phyloP scores from a whole-genome alignment of 1,140 invertebrate genomes.

The Magallana angulata region DNA sequence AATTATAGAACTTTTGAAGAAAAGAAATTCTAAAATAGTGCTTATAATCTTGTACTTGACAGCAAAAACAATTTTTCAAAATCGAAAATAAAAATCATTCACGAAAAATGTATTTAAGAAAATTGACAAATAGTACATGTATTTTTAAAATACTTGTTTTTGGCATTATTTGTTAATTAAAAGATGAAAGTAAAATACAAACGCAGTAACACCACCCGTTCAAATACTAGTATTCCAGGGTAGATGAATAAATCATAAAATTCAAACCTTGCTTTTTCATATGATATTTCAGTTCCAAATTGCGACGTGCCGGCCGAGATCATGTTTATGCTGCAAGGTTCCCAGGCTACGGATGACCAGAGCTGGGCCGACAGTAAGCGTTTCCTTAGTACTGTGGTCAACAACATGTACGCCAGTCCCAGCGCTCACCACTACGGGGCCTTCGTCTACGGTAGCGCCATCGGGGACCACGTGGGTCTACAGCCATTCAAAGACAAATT shows the following conservation, averaged over 20 bases:
- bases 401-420: constrained; percentile 61
- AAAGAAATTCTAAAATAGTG: no score
- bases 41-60: no score
- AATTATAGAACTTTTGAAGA: constrained; percentile 19
- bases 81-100: background rate
- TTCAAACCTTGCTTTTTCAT: no score
- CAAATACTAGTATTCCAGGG: no score
- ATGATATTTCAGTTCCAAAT: constrained; percentile 42
- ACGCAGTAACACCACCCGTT: no score
- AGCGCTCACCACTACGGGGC: constrained; percentile 63
- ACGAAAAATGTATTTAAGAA: no score
- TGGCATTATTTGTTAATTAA: no score
- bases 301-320: constrained; percentile 68
- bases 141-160: no score
- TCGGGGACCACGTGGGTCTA: constrained; percentile 59
- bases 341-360: constrained; percentile 57
- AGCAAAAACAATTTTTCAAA: background rate
- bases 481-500: constrained; percentile 59
- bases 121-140: no score
- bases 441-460: constrained; percentile 63
- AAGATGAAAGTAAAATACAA: no score
- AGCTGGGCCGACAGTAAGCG: constrained; percentile 65
- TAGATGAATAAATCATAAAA: no score
- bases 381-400: constrained; percentile 63
- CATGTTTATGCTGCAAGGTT: constrained; percentile 66